Conservation (phyloP, 2,797 vertebrate species). For the Euphonia xanthogaster region DNA sequence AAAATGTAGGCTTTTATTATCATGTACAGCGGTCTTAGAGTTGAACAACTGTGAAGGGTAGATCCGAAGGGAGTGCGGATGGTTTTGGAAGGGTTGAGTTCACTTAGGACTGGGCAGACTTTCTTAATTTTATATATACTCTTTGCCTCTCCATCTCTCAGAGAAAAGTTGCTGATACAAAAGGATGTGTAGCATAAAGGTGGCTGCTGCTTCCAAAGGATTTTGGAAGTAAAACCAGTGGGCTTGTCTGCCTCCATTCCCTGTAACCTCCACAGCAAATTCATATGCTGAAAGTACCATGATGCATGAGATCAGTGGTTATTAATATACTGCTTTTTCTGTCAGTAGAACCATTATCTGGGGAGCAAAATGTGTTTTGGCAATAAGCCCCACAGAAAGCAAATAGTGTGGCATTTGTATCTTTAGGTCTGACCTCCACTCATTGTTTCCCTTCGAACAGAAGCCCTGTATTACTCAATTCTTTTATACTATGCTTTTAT, state of each 20-base stretch:
- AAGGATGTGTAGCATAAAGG: background rate
- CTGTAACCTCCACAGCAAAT: background rate
- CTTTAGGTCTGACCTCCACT: background rate
- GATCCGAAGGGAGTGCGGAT: background rate
- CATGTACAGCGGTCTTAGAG: background rate
- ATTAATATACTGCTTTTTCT: background rate
- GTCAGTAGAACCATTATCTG: background rate
- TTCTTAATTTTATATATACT: background rate
- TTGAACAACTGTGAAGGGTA: background rate
- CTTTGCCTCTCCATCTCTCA: background rate
- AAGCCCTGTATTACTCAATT: background rate
- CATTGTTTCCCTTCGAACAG: background rate
- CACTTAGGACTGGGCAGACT: background rate
- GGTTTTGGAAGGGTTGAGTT: background rate
- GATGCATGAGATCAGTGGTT: background rate
- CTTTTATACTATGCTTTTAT: background rate
- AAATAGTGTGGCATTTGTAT: background rate
- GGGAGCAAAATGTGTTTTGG: slow-evolving; percentile 1
- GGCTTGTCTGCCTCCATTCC: background rate
- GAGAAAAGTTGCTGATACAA: background rate
- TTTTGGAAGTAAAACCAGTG: background rate
- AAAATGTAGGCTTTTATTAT: background rate
- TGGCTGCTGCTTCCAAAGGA: background rate
- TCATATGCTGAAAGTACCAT: background rate
- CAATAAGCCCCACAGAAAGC: background rate